A percentile compares a stretch with the other conserved stretches of the same genome.
Evolutionary conservation across 2,113 vertebrate species (phyloP).

Genomic region (Spea bombifrons): DNA sequence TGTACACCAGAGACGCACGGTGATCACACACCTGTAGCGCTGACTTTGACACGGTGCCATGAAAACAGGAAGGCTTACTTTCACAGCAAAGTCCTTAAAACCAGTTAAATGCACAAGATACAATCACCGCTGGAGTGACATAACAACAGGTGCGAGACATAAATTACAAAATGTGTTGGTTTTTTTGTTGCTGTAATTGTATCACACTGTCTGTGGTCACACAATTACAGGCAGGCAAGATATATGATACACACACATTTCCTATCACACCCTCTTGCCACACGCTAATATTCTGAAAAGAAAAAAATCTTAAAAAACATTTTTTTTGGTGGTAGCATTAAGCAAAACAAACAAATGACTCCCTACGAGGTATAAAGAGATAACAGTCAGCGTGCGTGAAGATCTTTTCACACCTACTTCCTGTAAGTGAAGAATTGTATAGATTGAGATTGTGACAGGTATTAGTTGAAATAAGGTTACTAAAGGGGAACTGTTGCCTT

Average conservation of each 20-base stretch:
- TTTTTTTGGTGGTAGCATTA: neutral
- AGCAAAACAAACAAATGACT: neutral
- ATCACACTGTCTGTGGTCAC: neutral
- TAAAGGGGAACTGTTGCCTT: too few relatives aligned
- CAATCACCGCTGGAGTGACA: neutral
- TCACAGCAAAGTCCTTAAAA: neutral
- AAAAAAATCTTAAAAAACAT: neutral
- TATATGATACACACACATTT: neutral
- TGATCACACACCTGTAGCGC: constrained; percentile 3
- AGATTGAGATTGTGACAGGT: too few relatives aligned
- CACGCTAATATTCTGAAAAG: neutral
- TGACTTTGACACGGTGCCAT: neutral
- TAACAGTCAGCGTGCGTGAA: neutral
- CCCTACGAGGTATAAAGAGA: neutral
- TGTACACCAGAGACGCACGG: neutral
- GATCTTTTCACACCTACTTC: neutral
- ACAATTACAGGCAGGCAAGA: neutral
- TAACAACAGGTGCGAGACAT: neutral
- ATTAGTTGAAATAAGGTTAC: too few relatives aligned
- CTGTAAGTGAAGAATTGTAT: too few relatives aligned
- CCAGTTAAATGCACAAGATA: neutral
- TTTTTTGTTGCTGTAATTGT: neutral
- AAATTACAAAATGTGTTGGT: neutral
- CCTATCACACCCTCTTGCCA: neutral
- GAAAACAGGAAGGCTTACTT: neutral